Conservation (phyloP, 2,113 vertebrate species). For the Corvus hawaiiensis region DNA sequence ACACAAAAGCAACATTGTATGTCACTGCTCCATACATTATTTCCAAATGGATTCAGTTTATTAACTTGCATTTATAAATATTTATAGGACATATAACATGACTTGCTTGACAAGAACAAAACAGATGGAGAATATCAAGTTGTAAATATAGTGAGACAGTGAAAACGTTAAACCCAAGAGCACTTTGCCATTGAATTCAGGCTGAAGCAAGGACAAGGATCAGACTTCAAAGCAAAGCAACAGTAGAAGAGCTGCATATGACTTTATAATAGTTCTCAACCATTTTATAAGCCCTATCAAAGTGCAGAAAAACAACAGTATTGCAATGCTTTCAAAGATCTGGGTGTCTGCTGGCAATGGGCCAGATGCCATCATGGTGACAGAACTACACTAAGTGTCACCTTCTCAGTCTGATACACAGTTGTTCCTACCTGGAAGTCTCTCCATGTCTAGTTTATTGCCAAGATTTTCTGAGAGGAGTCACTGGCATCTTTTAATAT, state of each 20-base stretch:
- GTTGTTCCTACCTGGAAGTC: not conserved
- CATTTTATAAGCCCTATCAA: not conserved
- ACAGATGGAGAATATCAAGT: not conserved
- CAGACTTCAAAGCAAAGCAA: not conserved
- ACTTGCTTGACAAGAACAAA: constrained; percentile 17
- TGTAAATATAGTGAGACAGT: not conserved
- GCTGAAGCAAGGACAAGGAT: not conserved
- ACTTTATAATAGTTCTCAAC: not conserved
- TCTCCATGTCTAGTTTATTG: not conserved
- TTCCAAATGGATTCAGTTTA: not conserved
- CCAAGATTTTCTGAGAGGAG: not conserved
- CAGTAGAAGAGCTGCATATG: not conserved
- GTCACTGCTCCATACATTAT: not conserved
- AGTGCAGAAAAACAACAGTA: not conserved
- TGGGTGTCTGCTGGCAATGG: not conserved
- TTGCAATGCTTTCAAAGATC: not conserved
- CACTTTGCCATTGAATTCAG: not conserved
- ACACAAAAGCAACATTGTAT: not conserved
- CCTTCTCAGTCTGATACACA: not conserved
- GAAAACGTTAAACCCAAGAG: not conserved
- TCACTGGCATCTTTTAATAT: not conserved
- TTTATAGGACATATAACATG: not conserved
- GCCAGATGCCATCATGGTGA: not conserved
- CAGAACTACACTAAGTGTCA: not conserved
- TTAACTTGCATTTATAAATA: constrained; percentile 18